phyloP scores from a whole-genome alignment of 2,113 vertebrate genomes.

The Colinus virginianus region DNA sequence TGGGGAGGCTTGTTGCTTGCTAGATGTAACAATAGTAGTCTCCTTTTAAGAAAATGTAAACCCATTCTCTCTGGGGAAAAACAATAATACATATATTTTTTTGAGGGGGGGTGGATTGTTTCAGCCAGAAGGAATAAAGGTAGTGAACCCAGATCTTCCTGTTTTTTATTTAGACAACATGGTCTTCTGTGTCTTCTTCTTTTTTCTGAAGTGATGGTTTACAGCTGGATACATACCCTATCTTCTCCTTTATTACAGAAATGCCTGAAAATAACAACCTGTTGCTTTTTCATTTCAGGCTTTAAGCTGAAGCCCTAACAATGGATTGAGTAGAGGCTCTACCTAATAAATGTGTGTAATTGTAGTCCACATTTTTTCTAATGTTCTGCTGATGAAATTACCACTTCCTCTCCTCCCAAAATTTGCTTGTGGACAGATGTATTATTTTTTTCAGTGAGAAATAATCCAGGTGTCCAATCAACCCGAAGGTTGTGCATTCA shows the following conservation, averaged over 20 bases:
- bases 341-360: not conserved
- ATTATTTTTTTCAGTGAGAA: constrained; percentile 38
- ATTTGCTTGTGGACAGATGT: constrained; percentile 3
- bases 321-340: not conserved
- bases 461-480: constrained; percentile 43
- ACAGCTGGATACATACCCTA: not conserved
- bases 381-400: constrained; percentile 11
- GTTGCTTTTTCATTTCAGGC: not conserved
- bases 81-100: not conserved
- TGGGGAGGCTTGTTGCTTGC: constrained; percentile 57
- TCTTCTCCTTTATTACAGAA: not conserved
- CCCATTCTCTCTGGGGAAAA: not conserved
- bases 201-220: not conserved
- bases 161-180: not conserved
- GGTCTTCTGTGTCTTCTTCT: not conserved
- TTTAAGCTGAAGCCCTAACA: not conserved
- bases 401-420: not conserved
- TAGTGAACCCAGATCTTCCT: not conserved
- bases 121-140: not conserved
- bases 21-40: constrained; percentile 23
- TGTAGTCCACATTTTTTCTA: not conserved
- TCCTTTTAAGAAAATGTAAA: not conserved
- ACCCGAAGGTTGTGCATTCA: not conserved
- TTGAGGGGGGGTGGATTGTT: not conserved
- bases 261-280: not conserved